Evolutionary conservation across 1,140 invertebrate species (phyloP).

Genomic region (Drosophila setifemur): DNA sequence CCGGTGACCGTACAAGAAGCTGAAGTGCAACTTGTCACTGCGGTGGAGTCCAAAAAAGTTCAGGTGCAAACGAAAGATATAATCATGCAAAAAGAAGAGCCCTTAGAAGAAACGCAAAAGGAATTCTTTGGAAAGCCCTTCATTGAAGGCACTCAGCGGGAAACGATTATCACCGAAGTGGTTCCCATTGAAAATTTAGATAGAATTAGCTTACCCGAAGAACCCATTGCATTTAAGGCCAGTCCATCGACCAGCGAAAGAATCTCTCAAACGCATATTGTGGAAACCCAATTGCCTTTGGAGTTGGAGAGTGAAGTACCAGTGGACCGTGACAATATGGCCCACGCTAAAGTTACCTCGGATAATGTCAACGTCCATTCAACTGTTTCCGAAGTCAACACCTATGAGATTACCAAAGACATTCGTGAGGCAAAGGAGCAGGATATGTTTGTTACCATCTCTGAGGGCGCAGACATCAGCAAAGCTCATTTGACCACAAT

Average conservation of each 20-base stretch:
- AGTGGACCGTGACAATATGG: neutral
- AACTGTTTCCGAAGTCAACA: slow-evolving; percentile 42
- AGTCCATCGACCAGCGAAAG: neutral
- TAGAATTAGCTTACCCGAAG: neutral
- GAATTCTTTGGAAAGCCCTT: slow-evolving; percentile 54
- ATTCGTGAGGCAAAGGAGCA: neutral
- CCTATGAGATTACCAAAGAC: slow-evolving; percentile 46
- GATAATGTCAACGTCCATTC: slow-evolving; percentile 29
- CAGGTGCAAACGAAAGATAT: slow-evolving; percentile 25
- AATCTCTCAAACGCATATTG: slow-evolving; percentile 13
- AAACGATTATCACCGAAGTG: slow-evolving; percentile 50
- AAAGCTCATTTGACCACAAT: slow-evolving; percentile 41
- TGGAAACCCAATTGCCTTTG: slow-evolving; percentile 19
- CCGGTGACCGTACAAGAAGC: slow-evolving; percentile 6
- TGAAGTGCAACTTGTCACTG: slow-evolving; percentile 1
- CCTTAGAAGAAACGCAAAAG: slow-evolving; percentile 1
- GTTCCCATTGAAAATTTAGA: slow-evolving; percentile 49
- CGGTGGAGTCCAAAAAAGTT: slow-evolving; percentile 34
- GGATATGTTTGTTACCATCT: neutral
- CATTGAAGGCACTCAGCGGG: slow-evolving; percentile 51
- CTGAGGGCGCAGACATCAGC: slow-evolving; percentile 5
- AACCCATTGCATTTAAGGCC: neutral
- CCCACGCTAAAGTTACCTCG: slow-evolving; percentile 24
- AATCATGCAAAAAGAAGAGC: slow-evolving; percentile 52
- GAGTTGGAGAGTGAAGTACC: slow-evolving; percentile 20